Evolutionary conservation across 2,888 invertebrate genomes (phyloP), one percentile per base, ranked within the genome.

Genomic region (Limnephilus rhombicus): DNA sequence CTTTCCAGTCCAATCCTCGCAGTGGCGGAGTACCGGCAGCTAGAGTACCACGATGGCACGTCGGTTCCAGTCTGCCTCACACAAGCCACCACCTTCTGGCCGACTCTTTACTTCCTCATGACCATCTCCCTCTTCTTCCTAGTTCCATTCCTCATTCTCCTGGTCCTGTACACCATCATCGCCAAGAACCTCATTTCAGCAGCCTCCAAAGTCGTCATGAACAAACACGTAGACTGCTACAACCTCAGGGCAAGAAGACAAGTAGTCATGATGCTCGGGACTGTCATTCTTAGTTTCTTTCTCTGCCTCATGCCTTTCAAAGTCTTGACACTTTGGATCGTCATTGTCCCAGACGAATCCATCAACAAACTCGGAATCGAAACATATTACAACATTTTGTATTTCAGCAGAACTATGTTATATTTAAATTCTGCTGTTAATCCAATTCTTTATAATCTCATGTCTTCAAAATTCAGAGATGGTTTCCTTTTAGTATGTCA

Each of bases 391-490:
- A 98, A 97, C 94, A 96, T 99, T 89, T 95, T 99, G 68, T 98
- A 98, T 95, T 98, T 98, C 95, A 98, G 98, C 93, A 97, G 99
- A 94, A 97, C 98, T 89, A 98, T 99, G 98, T 96, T 98, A 90
- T 99, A 98, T 94, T 96, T 98, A 93, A 99, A 99, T 95, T 98
- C 98, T 5, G 98, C 98, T 82, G 97, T 98, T 94, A 99, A 99
- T 95, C 99, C 99, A 0, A 98, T 99, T 94, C 96, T 99, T n/a
- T 99, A 99, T 95, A 99, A 98, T 95, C 96, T 99, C 93, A 98
- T 99, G 98, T 98, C 98, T 83, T 98, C 98, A 3, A 98, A 98
- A 95, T 99, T 99, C 94, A 97, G 99, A 3, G 97, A 97, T 91
- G 98, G 98, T 0, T 98, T 98, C 94, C 96, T 97, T 91, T 97